Percentiles rank a stretch among this genome's conserved stretches.
Evolutionary conservation across 2,113 vertebrate species (phyloP).

Genomic region (Zingel zingel): DNA sequence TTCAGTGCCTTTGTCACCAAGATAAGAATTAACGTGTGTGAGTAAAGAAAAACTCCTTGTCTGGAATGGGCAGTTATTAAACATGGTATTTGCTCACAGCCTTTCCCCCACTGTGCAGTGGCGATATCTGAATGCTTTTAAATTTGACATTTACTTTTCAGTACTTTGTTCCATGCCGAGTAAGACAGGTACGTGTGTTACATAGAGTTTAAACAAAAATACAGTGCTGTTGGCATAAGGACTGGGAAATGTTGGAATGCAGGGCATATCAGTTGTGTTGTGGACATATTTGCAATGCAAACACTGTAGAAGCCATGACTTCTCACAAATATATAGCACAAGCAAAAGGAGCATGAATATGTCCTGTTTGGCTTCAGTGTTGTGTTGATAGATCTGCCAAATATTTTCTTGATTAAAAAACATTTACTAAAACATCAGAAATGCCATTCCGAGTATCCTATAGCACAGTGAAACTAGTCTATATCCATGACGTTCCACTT

Average conservation of each 20-base stretch:
- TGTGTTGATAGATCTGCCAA: not conserved
- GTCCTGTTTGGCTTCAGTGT: not conserved
- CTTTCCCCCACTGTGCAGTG: not conserved
- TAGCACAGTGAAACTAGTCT: too few species aligned
- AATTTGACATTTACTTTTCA: constrained; percentile 23
- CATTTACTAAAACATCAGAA: too few species aligned
- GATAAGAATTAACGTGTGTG: not conserved
- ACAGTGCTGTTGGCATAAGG: not conserved
- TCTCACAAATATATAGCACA: not conserved
- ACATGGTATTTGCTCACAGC: not conserved
- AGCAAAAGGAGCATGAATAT: not conserved
- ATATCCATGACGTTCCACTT: too few species aligned
- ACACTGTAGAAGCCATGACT: not conserved
- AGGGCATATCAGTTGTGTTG: not conserved
- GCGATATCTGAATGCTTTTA: constrained; percentile 13
- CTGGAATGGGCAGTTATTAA: not conserved
- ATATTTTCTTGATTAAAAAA: too few species aligned
- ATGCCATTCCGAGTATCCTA: too few species aligned
- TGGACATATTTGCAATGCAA: constrained; percentile 18
- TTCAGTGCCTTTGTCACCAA: not conserved
- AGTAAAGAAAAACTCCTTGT: not conserved
- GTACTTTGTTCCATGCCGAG: not conserved
- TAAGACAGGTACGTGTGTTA: not conserved
- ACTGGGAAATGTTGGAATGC: not conserved
- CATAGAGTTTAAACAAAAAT: not conserved